Conservation (phyloP, 2,113 vertebrate species). For the Carassius gibelio region DNA sequence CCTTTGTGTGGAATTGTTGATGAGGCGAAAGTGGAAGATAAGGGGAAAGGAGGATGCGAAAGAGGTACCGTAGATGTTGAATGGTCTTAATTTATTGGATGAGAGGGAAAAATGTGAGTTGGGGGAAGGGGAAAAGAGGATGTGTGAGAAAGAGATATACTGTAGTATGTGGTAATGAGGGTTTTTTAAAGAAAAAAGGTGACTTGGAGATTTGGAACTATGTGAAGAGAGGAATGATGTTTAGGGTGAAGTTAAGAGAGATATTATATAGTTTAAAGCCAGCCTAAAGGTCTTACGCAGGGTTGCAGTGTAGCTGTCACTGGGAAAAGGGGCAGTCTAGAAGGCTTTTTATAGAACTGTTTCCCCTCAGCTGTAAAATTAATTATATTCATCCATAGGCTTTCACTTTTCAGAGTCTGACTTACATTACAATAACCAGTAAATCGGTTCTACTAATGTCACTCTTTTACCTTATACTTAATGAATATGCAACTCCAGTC, state of each 20-base stretch:
- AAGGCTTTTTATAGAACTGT: slow-evolving; percentile 13
- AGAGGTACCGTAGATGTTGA: not conserved
- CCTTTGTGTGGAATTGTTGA: not conserved
- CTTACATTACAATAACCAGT: not conserved
- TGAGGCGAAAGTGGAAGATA: slow-evolving; percentile 8
- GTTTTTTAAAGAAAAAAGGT: not conserved
- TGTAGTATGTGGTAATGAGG: not conserved
- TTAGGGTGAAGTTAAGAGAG: slow-evolving; percentile 43
- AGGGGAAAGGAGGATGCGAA: slow-evolving; percentile 2
- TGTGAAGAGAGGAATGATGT: slow-evolving; percentile 27
- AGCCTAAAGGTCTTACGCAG: slow-evolving; percentile 49
- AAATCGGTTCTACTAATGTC: not conserved
- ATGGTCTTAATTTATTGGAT: slow-evolving; percentile 1
- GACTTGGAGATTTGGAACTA: slow-evolving; percentile 9
- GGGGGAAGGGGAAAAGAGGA: not conserved
- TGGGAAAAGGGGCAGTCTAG: slow-evolving; percentile 27
- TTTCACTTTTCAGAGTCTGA: not conserved
- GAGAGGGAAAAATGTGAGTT: slow-evolving; percentile 19
- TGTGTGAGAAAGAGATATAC: not conserved
- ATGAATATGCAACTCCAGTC: too few species aligned
- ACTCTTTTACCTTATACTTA: not conserved
- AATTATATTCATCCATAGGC: slow-evolving; percentile 25
- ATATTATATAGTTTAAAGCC: slow-evolving; percentile 42
- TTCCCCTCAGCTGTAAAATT: slow-evolving; percentile 19
- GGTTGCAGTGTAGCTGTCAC: slow-evolving; percentile 46